Conservation (phyloP, 2,888 invertebrate species). For the Plagodis pulveraria region DNA sequence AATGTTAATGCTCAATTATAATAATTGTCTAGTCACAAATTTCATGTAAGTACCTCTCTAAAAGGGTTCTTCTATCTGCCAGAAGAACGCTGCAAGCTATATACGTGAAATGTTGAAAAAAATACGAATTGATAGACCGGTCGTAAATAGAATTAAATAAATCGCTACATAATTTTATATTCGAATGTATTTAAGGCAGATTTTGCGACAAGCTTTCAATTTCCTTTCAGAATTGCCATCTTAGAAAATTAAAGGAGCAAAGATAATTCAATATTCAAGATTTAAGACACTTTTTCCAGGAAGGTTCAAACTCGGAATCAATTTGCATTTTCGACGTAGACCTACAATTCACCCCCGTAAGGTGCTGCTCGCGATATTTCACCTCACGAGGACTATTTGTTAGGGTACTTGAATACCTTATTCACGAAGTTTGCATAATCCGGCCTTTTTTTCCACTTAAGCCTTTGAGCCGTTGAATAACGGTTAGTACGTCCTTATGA, state of each 20-base stretch:
- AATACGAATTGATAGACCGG: no score
- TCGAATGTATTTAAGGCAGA: background rate
- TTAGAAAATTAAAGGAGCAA: background rate
- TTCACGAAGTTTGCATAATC: constrained; percentile 43
- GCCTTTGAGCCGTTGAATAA: constrained; percentile 36
- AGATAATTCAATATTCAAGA: constrained; percentile 15
- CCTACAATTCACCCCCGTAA: constrained; percentile 20
- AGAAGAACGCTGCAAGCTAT: no score
- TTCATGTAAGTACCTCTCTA: background rate
- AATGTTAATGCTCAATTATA: background rate
- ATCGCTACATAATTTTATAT: no score
- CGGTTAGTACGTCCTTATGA: constrained; percentile 4
- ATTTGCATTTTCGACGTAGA: constrained; percentile 24
- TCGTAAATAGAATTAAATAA: no score
- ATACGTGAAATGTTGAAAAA: no score
- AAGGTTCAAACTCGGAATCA: constrained; percentile 21
- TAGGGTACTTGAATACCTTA: constrained; percentile 49
- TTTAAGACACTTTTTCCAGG: constrained; percentile 14
- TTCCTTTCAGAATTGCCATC: background rate
- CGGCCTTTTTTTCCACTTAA: constrained; percentile 31
- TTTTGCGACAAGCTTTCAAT: background rate
- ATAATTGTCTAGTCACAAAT: background rate
- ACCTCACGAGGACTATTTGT: constrained; percentile 30
- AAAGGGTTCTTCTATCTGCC: background rate
- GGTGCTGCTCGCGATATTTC: constrained; percentile 22